Base-by-base conservation (phyloP, 2,797 vertebrate species). In the Valencia hispanica region DNA sequence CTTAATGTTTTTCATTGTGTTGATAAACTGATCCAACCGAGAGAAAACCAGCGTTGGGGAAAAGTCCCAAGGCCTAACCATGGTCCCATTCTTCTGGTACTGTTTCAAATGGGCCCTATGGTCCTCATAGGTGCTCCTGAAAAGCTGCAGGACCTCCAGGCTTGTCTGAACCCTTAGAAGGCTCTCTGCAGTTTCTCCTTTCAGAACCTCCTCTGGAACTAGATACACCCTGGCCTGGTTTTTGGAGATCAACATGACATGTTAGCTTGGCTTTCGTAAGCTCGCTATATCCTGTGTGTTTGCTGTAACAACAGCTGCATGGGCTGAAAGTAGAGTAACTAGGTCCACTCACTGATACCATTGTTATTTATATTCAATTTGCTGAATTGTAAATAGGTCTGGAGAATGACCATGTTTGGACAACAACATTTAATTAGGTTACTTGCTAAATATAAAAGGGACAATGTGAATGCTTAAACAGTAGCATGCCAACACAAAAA, bases 121-220 rank as follows among this genome's bases (percentile, higher is more conserved):
- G 53, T 98, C 95, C 36, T 96, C 93, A 48, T 96, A 97, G 0
- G 80, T 87, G 59, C 39, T 88, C 85, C 94, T 96, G 87, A 98
- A 97, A 30, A 91, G 83, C 4, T 75, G 92, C 71, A 99, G 87
- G 77, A 95, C 90, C 39, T 96, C 92, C n/a, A 94, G 34, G 50
- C 91, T 93, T 0, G 79, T 91, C 11, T 94, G 94, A 43, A 98
- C 95, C 81, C 94, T 97, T 61, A 80, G 78, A 82, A 97, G 92
- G 88, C 95, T 96, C 83, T 98, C 97, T 20, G 94, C 91, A 20
- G 92, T 39, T 41, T 99, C 98, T n/a, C 93, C 96, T 89, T 91
- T 97, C 86, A 99, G 92, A 41, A 99, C 82, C n/a, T 98, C 97
- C 41, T 97, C 97, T 27, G 96, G 95, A 84, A 80, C 94, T 20